Percentiles rank a stretch among this genome's conserved stretches.
Evolutionary conservation across 2,113 vertebrate species (phyloP).

Genomic region (Pteropus alecto): DNA sequence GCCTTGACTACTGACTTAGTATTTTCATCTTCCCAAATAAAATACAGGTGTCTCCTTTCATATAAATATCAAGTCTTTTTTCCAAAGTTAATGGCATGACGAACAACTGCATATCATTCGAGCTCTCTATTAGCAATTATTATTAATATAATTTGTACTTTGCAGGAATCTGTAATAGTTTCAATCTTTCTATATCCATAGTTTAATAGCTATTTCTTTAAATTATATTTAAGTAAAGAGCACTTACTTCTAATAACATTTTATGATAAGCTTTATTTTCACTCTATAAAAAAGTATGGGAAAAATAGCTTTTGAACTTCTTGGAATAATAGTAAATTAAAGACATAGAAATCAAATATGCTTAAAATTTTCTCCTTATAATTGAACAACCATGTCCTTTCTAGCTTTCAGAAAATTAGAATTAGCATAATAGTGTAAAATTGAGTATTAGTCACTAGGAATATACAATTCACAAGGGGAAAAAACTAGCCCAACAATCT

Average conservation of each 20-base stretch:
- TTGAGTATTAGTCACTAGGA: not conserved
- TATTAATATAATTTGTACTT: not conserved
- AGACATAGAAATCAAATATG: not conserved
- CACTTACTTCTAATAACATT: not conserved
- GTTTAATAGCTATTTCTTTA: not conserved
- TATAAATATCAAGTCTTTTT: not conserved
- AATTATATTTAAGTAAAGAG: not conserved
- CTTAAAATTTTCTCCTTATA: not conserved
- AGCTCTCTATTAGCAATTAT: not conserved
- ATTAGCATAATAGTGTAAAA: not conserved
- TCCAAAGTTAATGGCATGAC: not conserved
- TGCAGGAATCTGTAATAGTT: not conserved
- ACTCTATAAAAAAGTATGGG: not conserved
- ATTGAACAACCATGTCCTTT: not conserved
- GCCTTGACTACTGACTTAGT: not conserved
- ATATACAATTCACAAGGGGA: not conserved
- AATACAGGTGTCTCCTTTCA: not conserved
- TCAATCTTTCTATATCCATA: not conserved
- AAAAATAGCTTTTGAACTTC: not conserved
- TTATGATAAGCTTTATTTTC: not conserved
- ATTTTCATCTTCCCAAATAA: not conserved
- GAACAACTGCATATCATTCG: not conserved
- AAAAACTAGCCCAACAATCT: not conserved
- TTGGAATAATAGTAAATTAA: not conserved
- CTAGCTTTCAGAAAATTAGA: not conserved